Conservation (phyloP, 1,140 invertebrate genomes). For the Drosophila ananassae region DNA sequence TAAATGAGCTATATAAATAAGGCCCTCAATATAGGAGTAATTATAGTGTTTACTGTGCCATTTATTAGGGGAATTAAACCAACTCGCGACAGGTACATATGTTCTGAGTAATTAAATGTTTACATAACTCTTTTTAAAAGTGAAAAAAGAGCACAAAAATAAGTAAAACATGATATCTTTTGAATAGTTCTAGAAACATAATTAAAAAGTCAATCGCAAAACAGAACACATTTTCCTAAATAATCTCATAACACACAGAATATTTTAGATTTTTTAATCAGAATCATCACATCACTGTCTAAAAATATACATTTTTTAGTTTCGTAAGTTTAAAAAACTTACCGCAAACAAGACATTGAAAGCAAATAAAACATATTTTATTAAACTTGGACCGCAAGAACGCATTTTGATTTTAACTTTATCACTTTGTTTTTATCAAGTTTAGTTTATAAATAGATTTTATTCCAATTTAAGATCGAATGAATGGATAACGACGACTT, state of each 20-base stretch:
- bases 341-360: slow-evolving; percentile 91
- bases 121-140: not conserved
- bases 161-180: too few relatives aligned
- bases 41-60: slow-evolving; percentile 1
- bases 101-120: not conserved
- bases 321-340: slow-evolving; percentile 80
- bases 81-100: not conserved
- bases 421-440: not conserved
- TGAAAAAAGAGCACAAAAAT: too few relatives aligned
- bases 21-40: slow-evolving; percentile 17
- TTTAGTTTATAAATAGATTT: slow-evolving; percentile 25
- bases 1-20: slow-evolving; percentile 31
- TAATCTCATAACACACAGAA: too few relatives aligned
- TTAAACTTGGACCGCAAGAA: slow-evolving; percentile 87
- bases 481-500: not conserved
- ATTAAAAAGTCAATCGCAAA: too few relatives aligned
- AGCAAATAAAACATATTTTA: slow-evolving; percentile 89
- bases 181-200: too few relatives aligned
- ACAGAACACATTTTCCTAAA: too few relatives aligned
- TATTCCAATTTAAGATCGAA: not conserved
- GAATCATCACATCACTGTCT: not conserved
- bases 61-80: slow-evolving; percentile 28
- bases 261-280: not conserved
- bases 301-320: not conserved
- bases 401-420: slow-evolving; percentile 84